phyloP scores from a whole-genome alignment of 2,113 vertebrate species.

The Cyanoliseus patagonus region DNA sequence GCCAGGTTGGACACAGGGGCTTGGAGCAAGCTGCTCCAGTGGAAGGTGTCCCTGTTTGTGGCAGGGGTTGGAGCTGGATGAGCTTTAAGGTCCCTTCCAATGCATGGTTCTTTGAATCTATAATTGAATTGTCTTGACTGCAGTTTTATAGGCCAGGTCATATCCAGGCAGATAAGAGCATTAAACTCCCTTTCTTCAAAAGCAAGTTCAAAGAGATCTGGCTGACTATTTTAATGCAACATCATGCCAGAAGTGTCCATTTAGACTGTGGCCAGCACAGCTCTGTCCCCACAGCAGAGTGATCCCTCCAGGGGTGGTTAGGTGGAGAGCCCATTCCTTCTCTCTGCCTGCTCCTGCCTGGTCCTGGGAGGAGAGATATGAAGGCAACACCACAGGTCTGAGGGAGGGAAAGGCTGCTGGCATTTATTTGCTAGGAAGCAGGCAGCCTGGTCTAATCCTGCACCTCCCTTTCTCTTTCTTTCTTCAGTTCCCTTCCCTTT shows the following conservation, averaged over 20 bases:
- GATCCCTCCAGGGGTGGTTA: not conserved
- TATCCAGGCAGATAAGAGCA: not conserved
- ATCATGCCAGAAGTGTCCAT: not conserved
- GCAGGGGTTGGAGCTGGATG: not conserved
- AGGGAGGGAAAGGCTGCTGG: not conserved
- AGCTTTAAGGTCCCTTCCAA: not conserved
- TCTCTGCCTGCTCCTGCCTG: not conserved
- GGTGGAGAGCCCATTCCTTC: not conserved
- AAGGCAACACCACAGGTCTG: not conserved
- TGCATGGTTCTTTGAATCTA: not conserved
- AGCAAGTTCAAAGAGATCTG: not conserved
- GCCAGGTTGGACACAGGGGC: no score
- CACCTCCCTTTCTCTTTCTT: no score
- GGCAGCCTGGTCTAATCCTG: not conserved
- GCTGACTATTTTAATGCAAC: not conserved
- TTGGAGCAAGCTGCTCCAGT: not conserved
- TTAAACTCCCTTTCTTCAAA: not conserved
- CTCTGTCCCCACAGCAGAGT: not conserved
- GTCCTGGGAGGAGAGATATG: not conserved
- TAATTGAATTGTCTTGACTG: not conserved
- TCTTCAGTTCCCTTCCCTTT: not conserved
- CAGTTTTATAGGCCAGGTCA: not conserved
- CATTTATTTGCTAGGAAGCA: not conserved
- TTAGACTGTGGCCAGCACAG: not conserved
- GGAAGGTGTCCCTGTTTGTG: not conserved